Evolutionary conservation across 2,888 invertebrate genomes (phyloP).

Genomic region (Cremastinae sp.): DNA sequence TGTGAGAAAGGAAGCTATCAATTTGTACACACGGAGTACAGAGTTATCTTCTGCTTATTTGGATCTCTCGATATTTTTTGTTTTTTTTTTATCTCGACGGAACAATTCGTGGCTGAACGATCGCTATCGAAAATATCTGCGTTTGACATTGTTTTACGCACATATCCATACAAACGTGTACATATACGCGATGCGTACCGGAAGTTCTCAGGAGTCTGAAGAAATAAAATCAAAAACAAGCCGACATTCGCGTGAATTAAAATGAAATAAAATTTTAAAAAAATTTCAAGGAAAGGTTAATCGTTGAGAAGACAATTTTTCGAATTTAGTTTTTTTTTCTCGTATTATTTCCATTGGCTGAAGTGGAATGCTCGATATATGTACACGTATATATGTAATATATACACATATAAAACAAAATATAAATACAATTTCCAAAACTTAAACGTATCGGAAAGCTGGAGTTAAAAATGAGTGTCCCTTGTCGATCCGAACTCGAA

Average conservation of each 20-base stretch:
- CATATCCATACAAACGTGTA: background rate
- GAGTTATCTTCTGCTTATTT: background rate
- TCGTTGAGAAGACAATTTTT: background rate
- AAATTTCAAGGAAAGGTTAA: background rate
- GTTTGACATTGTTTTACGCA: background rate
- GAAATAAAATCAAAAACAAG: no score
- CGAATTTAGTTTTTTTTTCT: background rate
- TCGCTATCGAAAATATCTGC: background rate
- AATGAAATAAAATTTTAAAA: no score
- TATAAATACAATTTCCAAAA: slow-evolving; percentile 10
- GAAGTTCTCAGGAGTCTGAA: no score
- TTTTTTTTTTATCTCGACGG: background rate
- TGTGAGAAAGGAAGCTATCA: slow-evolving; percentile 38
- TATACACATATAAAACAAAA: background rate
- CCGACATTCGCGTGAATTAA: no score
- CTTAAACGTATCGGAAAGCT: slow-evolving; percentile 23
- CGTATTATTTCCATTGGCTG: slow-evolving; percentile 1
- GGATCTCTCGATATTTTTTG: background rate
- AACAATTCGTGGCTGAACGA: background rate
- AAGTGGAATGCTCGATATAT: background rate
- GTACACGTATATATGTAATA: background rate
- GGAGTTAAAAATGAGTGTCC: slow-evolving; percentile 1
- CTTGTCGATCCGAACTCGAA: background rate
- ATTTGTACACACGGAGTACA: slow-evolving; percentile 14
- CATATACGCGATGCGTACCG: no score